Evolutionary conservation across 2,888 invertebrate genomes (phyloP), one percentile per base, ranked within the genome.

Genomic region (Drosophila nr. fundita): DNA sequence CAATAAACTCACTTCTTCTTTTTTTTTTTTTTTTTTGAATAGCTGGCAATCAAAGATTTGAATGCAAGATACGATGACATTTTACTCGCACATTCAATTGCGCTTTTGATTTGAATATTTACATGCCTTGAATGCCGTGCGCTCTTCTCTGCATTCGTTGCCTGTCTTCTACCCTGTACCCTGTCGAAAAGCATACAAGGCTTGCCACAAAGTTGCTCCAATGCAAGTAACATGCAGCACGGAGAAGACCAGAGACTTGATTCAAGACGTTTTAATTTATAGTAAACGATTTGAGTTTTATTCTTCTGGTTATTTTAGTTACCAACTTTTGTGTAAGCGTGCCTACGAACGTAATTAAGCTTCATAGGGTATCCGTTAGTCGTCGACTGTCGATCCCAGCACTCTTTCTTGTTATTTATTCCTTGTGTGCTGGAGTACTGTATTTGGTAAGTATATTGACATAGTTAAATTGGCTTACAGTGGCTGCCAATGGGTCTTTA

Each of bases 101-200:
- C 87, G 87, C 87, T 87, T 87, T 87, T 90, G 82, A 87, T 87
- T 90, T 90, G 87, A 88, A 86, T 90, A 90, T 88, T 90, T 87
- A 86, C 87, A 89, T 89, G 86, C 73, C 76, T 57, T 40, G 68
- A 55, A 68, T 76, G 72, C 73, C 63, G n/a, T 40, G 24, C 32
- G 21, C 29, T 38, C 40, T 21, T 1, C 30, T 29, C 40, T 10
- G n/a, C n/a, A 13, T n/a, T 38, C 27, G 21, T 32, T 53, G 29
- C 50, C n/a, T 50, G n/a, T 13, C n/a, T 50, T 6, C n/a, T 15
- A 24, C 8, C 24, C 45, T 24, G 24, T 45, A 24, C 15, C 7
- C 24, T 45, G 4, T 4, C 4, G 15, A 24, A 24, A 4, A 15
- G 21, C 45, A 24, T 45, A 8, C 1, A 15, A 8, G 13, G 7